These are phyloP conservation scores for Petaurus breviceps DNA, from an alignment of 2,113 vertebrate species.

Conservation along the genomic window DNA sequence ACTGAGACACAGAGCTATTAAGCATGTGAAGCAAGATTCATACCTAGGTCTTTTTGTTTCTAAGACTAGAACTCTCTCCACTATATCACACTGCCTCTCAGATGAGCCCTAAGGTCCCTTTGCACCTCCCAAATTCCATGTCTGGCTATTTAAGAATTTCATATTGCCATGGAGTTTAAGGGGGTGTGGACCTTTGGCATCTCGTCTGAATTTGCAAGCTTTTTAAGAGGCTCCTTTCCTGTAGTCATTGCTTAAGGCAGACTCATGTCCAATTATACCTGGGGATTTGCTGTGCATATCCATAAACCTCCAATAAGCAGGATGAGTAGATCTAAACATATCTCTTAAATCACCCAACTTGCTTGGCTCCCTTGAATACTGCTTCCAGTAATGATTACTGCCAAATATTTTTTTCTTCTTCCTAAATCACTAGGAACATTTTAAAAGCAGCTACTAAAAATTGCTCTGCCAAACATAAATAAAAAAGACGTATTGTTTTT, in stretches of 20 bases:
- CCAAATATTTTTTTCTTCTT: slow-evolving; percentile 26
- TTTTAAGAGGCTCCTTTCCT: neutral
- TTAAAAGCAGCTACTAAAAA: slow-evolving; percentile 19
- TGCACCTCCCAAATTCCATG: neutral
- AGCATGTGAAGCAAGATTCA: neutral
- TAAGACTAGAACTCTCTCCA: neutral
- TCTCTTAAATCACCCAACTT: slow-evolving; percentile 16
- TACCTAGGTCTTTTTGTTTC: slow-evolving; percentile 11
- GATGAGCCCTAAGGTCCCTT: neutral
- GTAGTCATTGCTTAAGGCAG: neutral
- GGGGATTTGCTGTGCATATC: neutral
- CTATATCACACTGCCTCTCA: neutral
- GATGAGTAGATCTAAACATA: neutral
- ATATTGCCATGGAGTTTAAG: neutral
- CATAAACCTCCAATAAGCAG: neutral
- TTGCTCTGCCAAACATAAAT: slow-evolving; percentile 7
- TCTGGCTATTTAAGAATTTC: neutral
- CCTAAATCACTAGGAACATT: slow-evolving; percentile 27
- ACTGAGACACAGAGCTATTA: neutral
- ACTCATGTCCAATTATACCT: neutral
- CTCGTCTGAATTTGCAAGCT: neutral
- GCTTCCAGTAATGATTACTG: slow-evolving; percentile 23
- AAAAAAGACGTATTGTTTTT: neutral
- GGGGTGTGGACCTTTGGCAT: neutral
- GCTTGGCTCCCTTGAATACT: neutral